Evolutionary conservation across 2,888 invertebrate genomes (phyloP), one percentile per base, ranked within the genome.

Genomic region (Cetonia aurata): DNA sequence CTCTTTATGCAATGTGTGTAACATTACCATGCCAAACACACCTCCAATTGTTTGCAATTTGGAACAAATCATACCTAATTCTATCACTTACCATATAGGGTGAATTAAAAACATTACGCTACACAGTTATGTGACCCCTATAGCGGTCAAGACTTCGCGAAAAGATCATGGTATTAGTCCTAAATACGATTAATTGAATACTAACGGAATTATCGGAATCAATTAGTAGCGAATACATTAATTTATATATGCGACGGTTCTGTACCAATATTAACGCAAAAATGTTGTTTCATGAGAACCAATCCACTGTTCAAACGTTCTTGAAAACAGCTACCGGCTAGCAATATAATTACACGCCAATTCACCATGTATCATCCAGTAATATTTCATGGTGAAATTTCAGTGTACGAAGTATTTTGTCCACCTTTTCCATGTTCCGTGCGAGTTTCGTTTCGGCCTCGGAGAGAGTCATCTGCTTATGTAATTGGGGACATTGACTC

Each of bases 371-470:
- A 46, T 44, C 56, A 31, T 56, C n/a, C 19, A 53, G 53, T 53
- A 69, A 62, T 44, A 53, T 19, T 25, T 41, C 59, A 44, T 31
- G 44, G 17, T 17, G 52, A 62, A 60, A 53, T 62, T 69, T 52
- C 48, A 67, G 53, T 60, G 42, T 33, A 44, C 31, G 31, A 44
- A 53, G 50, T 25, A 60, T 9, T 52, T 53, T 69, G 46, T 60
- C 69, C 69, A 60, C 69, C 69, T 69, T 42, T 69, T 69, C 60
- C 69, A 69, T 69, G 69, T 69, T 69, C 41, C 60, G 12, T 41
- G 41, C 33, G 50, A 50, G 37, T 60, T 52, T 69, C 42, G 60
- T 53, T 62, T 44, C 52, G 13, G n/a, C 10, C 25, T 55, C 60
- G 13, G 52, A 25, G 25, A 62, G 62, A 62, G 48, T 62, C 60